Evolutionary conservation across 1,140 invertebrate species (phyloP).

Genomic region (Venustaconcha ellipsiformis): DNA sequence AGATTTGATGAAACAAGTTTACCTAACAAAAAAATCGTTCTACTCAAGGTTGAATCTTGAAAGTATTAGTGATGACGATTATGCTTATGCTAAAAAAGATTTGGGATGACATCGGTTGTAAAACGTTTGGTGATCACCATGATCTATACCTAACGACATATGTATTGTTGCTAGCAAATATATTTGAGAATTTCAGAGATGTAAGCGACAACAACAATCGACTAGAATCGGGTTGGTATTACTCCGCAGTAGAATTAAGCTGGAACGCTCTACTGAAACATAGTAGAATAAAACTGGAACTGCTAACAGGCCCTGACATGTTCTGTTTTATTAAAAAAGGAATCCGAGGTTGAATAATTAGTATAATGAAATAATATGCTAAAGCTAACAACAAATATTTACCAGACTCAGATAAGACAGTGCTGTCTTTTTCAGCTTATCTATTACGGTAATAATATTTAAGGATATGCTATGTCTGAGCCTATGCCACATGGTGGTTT

Average conservation of each 20-base stretch:
- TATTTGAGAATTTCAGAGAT: slow-evolving; percentile 47
- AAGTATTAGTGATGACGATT: slow-evolving; percentile 28
- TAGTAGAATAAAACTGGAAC: slow-evolving; percentile 38
- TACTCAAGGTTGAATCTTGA: slow-evolving; percentile 35
- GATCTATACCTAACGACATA: slow-evolving; percentile 61
- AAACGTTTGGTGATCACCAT: slow-evolving; percentile 64
- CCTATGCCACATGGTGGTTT: slow-evolving; percentile 21
- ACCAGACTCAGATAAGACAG: slow-evolving; percentile 28
- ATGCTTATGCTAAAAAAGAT: slow-evolving; percentile 43
- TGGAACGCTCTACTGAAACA: slow-evolving; percentile 35
- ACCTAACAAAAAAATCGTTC: slow-evolving; percentile 45
- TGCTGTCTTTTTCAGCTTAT: slow-evolving; percentile 33
- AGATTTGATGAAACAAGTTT: slow-evolving; percentile 48
- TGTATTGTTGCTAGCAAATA: slow-evolving; percentile 41
- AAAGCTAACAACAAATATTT: slow-evolving; percentile 48
- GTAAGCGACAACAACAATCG: slow-evolving; percentile 32
- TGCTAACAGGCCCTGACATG: slow-evolving; percentile 46
- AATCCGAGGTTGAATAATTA: slow-evolving; percentile 38
- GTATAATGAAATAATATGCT: slow-evolving; percentile 27
- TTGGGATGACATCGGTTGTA: slow-evolving; percentile 51
- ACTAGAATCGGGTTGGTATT: slow-evolving; percentile 37
- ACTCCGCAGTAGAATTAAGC: slow-evolving; percentile 36
- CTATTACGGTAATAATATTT: slow-evolving; percentile 18
- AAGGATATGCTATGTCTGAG: slow-evolving; percentile 21
- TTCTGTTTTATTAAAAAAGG: slow-evolving; percentile 44